Base-by-base conservation (phyloP, 2,113 vertebrate species). In the Variabilichromis moorii region DNA sequence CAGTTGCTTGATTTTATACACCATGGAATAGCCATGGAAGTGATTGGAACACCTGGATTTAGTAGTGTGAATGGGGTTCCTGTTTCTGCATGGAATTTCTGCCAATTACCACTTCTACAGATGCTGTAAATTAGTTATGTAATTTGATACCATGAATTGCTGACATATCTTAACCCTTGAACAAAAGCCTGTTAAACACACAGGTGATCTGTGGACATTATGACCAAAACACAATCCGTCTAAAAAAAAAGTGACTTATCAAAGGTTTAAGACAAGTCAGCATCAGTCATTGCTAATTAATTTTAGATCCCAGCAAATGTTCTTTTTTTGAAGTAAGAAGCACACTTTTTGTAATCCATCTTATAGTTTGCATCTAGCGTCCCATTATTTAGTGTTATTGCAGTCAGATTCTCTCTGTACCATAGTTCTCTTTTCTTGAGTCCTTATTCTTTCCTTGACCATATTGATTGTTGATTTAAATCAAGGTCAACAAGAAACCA, bases 191-290 rank as follows among this genome's bases (percentile, higher is more conserved):
- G 63, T 68, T 68, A 68, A 68, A 68, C 6, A n/a, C 10, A 0
- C 24, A 59, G 55, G 13, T 59, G 55, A 61, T 0, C 8, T 61
- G 57, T 61, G 28, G 57, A 61, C 26, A 61, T 61, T 31, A 17
- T 31, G 2, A 61, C 26, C 57, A 61, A 1, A 61, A 61, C 57
- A 31, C 26, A 61, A 57, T 28, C 12, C 0, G 0, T 55, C 54
- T 5, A 24, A 26, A 57, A 57, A 54, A 11, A 11, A 7, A 7
- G 4, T 61, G 5, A 17, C 26, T 33, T 33, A 61, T 33, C 57
- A 61, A 31, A 31, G 57, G 28, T 19, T 61, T 61, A 33, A 61
- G 28, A 61, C 14, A 61, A 61, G 57, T 2, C 5, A 11, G 28
- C 28, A 19, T 63, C 28, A 63, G 59, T 63, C 28, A 63, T 35